Evolutionary conservation across 2,888 invertebrate species (phyloP), one percentile per base, ranked within the genome.

Genomic region (Idaea biselata): DNA sequence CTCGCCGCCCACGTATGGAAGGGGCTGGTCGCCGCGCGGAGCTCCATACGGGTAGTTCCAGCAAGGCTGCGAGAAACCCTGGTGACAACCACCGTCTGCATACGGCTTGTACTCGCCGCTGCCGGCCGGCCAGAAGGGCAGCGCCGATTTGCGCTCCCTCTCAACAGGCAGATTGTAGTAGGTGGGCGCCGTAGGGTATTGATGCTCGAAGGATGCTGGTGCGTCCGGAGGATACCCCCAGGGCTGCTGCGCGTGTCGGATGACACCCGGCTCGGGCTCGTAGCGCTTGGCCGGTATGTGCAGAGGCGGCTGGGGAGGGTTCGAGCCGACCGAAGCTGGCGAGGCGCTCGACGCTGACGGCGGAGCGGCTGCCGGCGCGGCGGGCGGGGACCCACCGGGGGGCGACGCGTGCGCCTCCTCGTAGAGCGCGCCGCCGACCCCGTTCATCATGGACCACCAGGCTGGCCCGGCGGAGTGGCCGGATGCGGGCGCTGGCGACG

Each of bases 201-300:
- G 94, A 81, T 96, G 95, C 81, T 94, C 94, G 77, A 94, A 94
- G 69, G 94, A 93, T 16, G 93, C 93, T 44, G 95, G 93, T 59
- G 94, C 95, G 80, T 94, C 94, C 0, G 95, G 95, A 33, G 95
- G 95, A 85, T 96, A 96, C 78, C 94, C 95, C 96, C 96, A 96
- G 67, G 95, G 94, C 73, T 95, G 95, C 79, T 95, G 95, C 75
- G 96, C 95, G 90, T 96, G 96, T 73, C 96, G 93, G 79, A 96
- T 96, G 79, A 96, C 96, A 58, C 96, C 95, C 60, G 95, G 94
- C 79, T 94, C 94, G 65, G 94, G 93, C 71, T 93, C 93, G 82
- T 93, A 95, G 74, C 97, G 94, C 90, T 97, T 97, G 80, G 97
- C 97, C 73, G 97, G 97, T 90, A 97, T 97, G 93, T 97, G 97